Percentiles rank a stretch among this genome's conserved stretches.
Conservation (phyloP, 2,113 vertebrate genomes). For the Sceloporus tristichus region DNA sequence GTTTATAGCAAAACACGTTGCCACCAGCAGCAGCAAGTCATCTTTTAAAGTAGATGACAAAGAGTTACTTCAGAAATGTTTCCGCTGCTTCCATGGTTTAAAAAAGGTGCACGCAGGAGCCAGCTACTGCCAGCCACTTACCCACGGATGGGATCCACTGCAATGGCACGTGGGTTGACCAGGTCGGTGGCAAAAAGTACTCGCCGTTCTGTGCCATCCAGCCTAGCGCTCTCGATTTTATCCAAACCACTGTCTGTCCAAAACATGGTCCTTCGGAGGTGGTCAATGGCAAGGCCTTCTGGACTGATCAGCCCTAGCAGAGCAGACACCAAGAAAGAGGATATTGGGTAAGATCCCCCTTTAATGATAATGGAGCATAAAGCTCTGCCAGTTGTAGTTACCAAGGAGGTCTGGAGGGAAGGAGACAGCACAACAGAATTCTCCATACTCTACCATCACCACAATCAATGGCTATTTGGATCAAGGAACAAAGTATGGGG, state of each 20-base stretch:
- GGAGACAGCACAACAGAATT: too few relatives aligned
- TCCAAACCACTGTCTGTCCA: constrained; percentile 96
- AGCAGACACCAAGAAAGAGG: not conserved
- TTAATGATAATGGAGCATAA: too few relatives aligned
- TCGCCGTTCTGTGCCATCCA: constrained; percentile 87
- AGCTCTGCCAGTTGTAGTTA: too few relatives aligned
- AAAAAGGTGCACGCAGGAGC: not conserved
- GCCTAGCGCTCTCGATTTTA: constrained; percentile 86
- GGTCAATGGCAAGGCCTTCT: constrained; percentile 92
- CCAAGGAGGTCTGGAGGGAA: too few relatives aligned
- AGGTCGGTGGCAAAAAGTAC: constrained; percentile 88
- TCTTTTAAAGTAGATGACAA: too few relatives aligned
- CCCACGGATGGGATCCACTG: constrained; percentile 91
- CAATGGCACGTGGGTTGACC: constrained; percentile 94
- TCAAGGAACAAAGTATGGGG: too few relatives aligned
- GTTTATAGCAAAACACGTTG: too few relatives aligned
- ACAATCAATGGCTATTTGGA: too few relatives aligned
- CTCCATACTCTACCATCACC: too few relatives aligned
- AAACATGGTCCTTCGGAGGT: constrained; percentile 86
- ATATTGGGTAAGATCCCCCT: too few relatives aligned
- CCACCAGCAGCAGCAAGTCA: too few relatives aligned
- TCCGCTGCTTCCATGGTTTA: not conserved
- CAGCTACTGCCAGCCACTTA: constrained; percentile 60
- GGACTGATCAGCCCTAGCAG: constrained; percentile 91
- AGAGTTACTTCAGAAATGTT: not conserved